These are phyloP conservation scores for Strigamia maritima DNA, from an alignment of 2,888 invertebrate genomes.

Conservation along the genomic window DNA sequence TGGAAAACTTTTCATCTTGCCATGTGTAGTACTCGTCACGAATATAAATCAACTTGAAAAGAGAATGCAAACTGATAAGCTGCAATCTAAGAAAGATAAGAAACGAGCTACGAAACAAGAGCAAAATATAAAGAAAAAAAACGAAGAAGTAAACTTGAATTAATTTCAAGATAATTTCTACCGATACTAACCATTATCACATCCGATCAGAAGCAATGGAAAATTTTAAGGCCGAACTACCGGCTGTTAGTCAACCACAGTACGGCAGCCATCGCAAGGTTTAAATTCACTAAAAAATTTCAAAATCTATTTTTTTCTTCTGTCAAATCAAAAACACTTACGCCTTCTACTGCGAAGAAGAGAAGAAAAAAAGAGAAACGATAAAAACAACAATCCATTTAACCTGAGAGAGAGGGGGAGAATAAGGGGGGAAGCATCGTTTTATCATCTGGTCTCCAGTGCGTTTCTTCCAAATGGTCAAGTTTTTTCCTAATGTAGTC, in stretches of 20 bases:
- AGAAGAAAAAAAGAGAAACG: neutral
- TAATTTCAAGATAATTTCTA: constrained; percentile 38
- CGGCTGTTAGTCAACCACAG: neutral
- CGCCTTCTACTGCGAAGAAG: neutral
- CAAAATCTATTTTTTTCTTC: neutral
- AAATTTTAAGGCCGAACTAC: neutral
- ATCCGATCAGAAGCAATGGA: constrained; percentile 10
- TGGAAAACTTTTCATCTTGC: neutral
- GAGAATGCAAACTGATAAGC: constrained; percentile 15
- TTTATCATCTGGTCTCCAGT: constrained; percentile 1
- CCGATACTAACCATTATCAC: constrained; percentile 8
- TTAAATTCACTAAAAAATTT: neutral
- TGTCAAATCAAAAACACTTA: constrained; percentile 10
- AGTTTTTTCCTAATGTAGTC: neutral
- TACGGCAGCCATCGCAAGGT: neutral
- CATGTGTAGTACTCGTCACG: neutral
- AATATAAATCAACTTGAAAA: constrained; percentile 5
- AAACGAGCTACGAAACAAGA: constrained; percentile 10
- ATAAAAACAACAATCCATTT: constrained; percentile 10
- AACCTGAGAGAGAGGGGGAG: neutral
- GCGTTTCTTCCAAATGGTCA: constrained; percentile 4
- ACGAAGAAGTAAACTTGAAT: constrained; percentile 34
- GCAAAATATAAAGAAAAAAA: neutral
- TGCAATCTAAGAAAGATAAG: constrained; percentile 15
- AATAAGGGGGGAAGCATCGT: neutral